Base-by-base conservation (phyloP, 2,888 invertebrate species). In the Eustalomyia histrio region DNA sequence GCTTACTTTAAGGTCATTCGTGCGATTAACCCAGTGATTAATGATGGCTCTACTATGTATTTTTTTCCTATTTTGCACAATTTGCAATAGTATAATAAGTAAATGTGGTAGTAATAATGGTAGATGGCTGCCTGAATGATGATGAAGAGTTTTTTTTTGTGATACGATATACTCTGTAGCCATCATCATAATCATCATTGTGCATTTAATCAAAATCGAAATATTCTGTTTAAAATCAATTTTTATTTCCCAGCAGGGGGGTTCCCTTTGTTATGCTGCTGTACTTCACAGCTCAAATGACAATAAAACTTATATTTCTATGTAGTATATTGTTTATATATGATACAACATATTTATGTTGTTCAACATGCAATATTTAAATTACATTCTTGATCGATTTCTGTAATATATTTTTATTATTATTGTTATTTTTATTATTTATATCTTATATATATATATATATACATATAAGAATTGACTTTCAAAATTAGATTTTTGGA, bases 1-100 rank as follows among this genome's bases (percentile, higher is more conserved):
- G 9, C 2, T 14, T 61, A 75, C 52, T 39, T 60, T 72, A 67
- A 65, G 61, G 67, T 79, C 65, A 79, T 50, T 68, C 57, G 24
- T 39, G 50, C 50, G 29, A 73, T 73, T 79, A 79, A 57, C 16
- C 55, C 21, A 43, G 39, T 79, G 73, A 79, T 79, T 79, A 73
- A 79, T 68, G 73, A 68, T 73, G 53, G 17, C 61, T 58, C 58
- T 55, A 29, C 39, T 39, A 39, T 39, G 47, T 39, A 8, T n/a
- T 52, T 39, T 52, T 2, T 52, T 35, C 50, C 18, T 21, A 33
- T 60, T 60, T 35, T 60, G 1, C 1, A 60, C 33, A 35, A n/a
- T 52, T 71, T 52, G 60, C 58, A 43, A 50, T 43, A 29, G 14
- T 24, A n/a, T n/a, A 17, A 16, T 29, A 14, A 43, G 60, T n/a